These are phyloP conservation scores for Hypomesus transpacificus DNA, from an alignment of 2,113 vertebrate species.

Conservation along the genomic window DNA sequence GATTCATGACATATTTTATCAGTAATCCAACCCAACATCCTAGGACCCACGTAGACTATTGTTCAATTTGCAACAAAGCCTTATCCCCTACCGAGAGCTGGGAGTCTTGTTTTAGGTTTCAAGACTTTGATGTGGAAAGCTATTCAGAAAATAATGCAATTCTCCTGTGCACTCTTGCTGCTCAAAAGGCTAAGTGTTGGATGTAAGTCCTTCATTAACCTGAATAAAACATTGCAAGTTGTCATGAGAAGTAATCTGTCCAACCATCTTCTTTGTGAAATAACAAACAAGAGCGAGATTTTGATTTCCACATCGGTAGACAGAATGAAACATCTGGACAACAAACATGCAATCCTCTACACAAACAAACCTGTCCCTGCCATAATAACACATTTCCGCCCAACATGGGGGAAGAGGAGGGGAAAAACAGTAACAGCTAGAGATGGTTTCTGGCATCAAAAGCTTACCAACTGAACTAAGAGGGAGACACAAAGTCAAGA, in stretches of 20 bases:
- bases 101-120: conserved; percentile 27
- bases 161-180: conserved; percentile 8
- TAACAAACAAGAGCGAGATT: conserved; percentile 27
- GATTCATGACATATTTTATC: conserved; percentile 12
- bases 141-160: conserved; percentile 34
- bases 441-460: not conserved
- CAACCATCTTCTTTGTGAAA: conserved; percentile 12
- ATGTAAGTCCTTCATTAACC: conserved; percentile 38
- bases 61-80: conserved; percentile 10
- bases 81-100: not conserved
- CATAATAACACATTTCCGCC: conserved; percentile 34
- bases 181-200: conserved; percentile 17
- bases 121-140: conserved; percentile 25
- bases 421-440: conserved; percentile 20
- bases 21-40: not conserved
- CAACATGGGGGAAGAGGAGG: conserved; percentile 10
- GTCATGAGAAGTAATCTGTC: conserved; percentile 25
- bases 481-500: too few species aligned
- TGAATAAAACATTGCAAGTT: conserved; percentile 33
- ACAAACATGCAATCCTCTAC: conserved; percentile 33
- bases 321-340: conserved; percentile 12
- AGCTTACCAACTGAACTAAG: too few species aligned
- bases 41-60: conserved; percentile 3
- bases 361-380: conserved; percentile 34
- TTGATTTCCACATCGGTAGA: conserved; percentile 44